phyloP scores from a whole-genome alignment of 2,113 vertebrate genomes.

The Dipodomys ordii region DNA sequence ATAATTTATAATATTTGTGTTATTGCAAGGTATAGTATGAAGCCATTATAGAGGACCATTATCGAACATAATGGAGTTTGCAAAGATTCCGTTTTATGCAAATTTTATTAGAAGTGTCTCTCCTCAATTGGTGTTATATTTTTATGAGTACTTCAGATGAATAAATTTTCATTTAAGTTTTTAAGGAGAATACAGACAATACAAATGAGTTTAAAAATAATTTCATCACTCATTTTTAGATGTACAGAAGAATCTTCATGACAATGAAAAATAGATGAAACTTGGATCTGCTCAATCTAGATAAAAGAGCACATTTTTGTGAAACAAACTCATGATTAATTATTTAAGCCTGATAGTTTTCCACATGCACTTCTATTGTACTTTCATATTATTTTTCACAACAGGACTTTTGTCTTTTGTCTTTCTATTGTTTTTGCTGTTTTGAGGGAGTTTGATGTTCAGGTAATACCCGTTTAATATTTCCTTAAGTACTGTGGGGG shows the following conservation, averaged over 20 bases:
- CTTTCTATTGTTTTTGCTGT: neutral
- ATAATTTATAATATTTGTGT: neutral
- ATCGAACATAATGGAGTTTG: neutral
- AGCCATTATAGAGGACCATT: neutral
- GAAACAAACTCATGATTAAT: neutral
- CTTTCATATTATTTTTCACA: neutral
- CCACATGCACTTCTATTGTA: neutral
- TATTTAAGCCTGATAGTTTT: neutral
- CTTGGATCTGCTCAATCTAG: neutral
- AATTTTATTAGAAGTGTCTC: neutral
- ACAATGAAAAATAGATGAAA: neutral
- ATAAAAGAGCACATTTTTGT: neutral
- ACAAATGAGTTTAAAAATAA: neutral
- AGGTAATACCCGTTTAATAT: neutral
- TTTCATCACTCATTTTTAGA: slow-evolving; percentile 4
- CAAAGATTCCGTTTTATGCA: neutral
- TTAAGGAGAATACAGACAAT: neutral
- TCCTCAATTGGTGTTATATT: neutral
- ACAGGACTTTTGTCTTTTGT: neutral
- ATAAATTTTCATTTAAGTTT: slow-evolving; percentile 26
- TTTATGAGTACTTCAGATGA: neutral
- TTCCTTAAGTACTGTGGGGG: slow-evolving; percentile 30
- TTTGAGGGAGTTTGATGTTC: neutral
- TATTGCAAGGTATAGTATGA: neutral
- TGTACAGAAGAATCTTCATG: neutral